Evolutionary conservation across 2,797 vertebrate genomes (phyloP).

Genomic region (Helostoma temminkii): DNA sequence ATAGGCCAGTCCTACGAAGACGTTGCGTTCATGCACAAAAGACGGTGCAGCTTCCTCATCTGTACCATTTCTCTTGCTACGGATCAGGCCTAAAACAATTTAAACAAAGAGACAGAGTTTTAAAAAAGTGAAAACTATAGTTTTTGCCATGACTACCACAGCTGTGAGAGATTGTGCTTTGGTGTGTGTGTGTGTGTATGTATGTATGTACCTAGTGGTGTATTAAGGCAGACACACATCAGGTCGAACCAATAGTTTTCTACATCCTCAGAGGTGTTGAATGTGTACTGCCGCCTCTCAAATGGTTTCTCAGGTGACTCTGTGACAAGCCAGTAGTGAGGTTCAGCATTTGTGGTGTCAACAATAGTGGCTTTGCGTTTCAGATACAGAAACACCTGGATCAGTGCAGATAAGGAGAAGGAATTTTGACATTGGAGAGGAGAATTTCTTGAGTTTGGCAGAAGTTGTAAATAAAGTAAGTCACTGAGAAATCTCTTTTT

Average conservation of each 20-base stretch:
- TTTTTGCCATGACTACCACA: too few relatives aligned
- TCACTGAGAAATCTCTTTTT: too few relatives aligned
- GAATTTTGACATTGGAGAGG: neutral
- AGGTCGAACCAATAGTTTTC: constrained; percentile 98
- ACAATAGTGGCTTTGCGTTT: constrained; percentile 89
- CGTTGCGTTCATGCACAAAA: constrained; percentile 72
- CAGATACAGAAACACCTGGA: constrained; percentile 90
- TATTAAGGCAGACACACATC: constrained; percentile 97
- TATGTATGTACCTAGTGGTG: constrained; percentile 88
- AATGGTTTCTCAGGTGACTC: constrained; percentile 89
- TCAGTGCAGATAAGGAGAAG: neutral
- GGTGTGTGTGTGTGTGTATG: constrained; percentile 2
- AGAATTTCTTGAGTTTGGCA: neutral
- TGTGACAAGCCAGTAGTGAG: constrained; percentile 93
- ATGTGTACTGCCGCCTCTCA: constrained; percentile 86
- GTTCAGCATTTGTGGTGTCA: constrained; percentile 93
- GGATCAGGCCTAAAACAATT: constrained; percentile 87
- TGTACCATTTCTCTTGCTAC: constrained; percentile 61
- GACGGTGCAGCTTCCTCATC: constrained; percentile 51
- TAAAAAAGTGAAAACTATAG: neutral
- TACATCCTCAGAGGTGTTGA: constrained; percentile 87
- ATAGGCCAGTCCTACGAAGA: constrained; percentile 64
- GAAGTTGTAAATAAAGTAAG: too few relatives aligned
- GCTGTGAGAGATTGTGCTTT: neutral
- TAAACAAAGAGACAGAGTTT: neutral